These are phyloP conservation scores for Corythornis cristatus DNA, from an alignment of 2,113 vertebrate species.

Conservation along the genomic window DNA sequence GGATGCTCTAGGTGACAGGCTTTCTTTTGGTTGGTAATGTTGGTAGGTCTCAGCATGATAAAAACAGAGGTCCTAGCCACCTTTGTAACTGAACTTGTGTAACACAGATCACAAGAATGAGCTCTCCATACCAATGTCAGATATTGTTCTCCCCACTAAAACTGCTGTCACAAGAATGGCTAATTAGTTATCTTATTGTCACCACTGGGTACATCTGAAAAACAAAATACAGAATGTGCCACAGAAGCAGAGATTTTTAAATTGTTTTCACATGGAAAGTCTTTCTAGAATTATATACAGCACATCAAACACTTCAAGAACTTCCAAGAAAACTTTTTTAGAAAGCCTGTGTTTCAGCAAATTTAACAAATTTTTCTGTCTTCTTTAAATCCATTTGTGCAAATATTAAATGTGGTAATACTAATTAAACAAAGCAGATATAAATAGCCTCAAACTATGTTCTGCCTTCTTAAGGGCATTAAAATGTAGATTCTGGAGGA, in stretches of 20 bases:
- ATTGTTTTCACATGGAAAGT: neutral
- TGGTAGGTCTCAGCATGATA: neutral
- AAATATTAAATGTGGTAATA: neutral
- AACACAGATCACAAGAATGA: neutral
- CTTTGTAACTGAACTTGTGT: neutral
- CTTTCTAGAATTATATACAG: neutral
- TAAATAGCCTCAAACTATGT: neutral
- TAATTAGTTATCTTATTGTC: neutral
- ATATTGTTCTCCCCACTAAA: neutral
- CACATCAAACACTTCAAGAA: neutral
- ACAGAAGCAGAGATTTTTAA: neutral
- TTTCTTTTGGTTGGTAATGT: neutral
- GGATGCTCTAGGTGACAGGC: neutral
- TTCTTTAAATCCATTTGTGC: neutral
- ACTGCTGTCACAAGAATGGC: neutral
- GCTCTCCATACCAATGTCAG: neutral
- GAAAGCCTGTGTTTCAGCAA: neutral
- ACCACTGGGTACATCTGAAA: neutral
- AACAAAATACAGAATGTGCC: neutral
- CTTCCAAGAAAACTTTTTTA: neutral
- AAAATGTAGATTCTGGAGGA: neutral
- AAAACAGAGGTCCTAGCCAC: neutral
- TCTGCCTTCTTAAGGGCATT: neutral
- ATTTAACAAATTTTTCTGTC: neutral
- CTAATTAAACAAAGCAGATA: neutral